Evolutionary conservation across 2,888 invertebrate species (phyloP).

Genomic region (Monopis laevigella): DNA sequence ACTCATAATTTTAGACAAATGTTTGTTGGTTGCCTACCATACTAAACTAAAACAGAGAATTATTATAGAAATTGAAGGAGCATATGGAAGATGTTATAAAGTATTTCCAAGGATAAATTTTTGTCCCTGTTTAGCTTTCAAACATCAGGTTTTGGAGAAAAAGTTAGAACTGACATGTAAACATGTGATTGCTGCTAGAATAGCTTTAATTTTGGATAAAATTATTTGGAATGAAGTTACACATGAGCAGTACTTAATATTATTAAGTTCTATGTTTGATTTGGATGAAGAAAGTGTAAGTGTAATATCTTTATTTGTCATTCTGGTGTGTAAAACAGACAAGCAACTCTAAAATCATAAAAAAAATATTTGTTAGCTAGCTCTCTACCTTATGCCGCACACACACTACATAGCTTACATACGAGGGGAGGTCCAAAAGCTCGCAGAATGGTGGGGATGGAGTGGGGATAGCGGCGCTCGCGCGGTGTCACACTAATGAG

Average conservation of each 20-base stretch:
- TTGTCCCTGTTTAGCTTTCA: conserved; percentile 73
- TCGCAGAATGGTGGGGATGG: too few relatives aligned
- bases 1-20: conserved; percentile 70
- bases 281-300: conserved; percentile 25
- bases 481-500: too few relatives aligned
- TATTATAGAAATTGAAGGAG: conserved; percentile 68
- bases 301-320: background rate
- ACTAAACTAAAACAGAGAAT: conserved; percentile 41
- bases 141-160: conserved; percentile 47
- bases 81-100: conserved; percentile 64
- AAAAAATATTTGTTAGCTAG: too few relatives aligned
- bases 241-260: conserved; percentile 58
- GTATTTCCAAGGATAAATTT: conserved; percentile 73
- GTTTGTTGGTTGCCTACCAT: conserved; percentile 55
- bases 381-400: too few relatives aligned
- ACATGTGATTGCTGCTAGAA: conserved; percentile 71
- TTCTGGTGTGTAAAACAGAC: too few relatives aligned
- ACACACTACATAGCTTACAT: too few relatives aligned
- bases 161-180: conserved; percentile 68
- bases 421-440: too few relatives aligned
- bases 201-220: conserved; percentile 57
- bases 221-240: conserved; percentile 49
- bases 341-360: too few relatives aligned
- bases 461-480: too few relatives aligned
- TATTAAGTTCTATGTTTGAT: conserved; percentile 48